Evolutionary conservation across 2,888 invertebrate species (phyloP).

Genomic region (Philopedon plagiatum): DNA sequence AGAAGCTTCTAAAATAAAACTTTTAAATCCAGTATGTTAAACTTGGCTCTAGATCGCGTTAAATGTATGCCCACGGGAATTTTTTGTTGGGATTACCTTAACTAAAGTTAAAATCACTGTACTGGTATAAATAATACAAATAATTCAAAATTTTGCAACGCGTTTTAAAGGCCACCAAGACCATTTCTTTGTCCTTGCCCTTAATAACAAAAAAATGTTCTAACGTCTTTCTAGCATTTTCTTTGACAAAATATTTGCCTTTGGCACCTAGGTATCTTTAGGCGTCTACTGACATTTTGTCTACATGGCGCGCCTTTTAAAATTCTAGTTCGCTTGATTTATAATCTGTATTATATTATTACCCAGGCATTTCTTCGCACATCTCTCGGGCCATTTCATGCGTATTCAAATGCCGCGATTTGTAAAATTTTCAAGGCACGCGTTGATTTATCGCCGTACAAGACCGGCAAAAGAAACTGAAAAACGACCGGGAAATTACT

Average conservation of each 20-base stretch:
- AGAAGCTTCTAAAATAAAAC: no score
- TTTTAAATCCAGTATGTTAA: no score
- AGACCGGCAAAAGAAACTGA: conserved; percentile 25
- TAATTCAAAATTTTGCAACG: no score
- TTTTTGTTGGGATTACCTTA: no score
- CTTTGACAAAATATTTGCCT: conserved; percentile 35
- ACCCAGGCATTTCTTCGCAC: conserved; percentile 57
- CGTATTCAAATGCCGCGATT: conserved; percentile 59
- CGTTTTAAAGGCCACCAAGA: no score
- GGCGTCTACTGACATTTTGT: conserved; percentile 55
- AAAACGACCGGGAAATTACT: conserved; percentile 41
- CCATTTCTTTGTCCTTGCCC: no score
- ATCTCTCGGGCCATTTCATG: conserved; percentile 53
- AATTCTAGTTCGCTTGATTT: conserved; percentile 59
- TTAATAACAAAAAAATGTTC: not conserved
- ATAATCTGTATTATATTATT: conserved; percentile 61
- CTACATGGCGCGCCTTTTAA: conserved; percentile 51
- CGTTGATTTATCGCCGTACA: conserved; percentile 55
- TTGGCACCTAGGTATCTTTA: conserved; percentile 34
- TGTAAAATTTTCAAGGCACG: conserved; percentile 57
- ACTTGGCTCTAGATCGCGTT: no score
- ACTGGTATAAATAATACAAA: no score
- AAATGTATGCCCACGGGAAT: no score
- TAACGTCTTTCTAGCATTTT: not conserved
- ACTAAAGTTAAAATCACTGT: no score